phyloP scores from a whole-genome alignment of 2,113 vertebrate species.

The Dipodomys ordii region DNA sequence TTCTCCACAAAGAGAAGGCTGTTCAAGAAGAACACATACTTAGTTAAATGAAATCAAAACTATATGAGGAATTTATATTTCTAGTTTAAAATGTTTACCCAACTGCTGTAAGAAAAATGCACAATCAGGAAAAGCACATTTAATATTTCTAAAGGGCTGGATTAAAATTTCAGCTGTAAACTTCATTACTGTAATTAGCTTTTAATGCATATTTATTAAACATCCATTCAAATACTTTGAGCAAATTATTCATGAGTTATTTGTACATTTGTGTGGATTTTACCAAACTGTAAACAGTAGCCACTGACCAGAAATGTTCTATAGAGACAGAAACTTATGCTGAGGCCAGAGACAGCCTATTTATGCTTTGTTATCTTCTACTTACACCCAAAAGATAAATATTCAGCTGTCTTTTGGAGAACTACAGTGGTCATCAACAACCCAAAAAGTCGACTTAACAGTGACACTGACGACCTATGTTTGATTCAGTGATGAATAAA shows the following conservation, averaged over 20 bases:
- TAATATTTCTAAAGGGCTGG: constrained; percentile 75
- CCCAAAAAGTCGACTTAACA: constrained; percentile 62
- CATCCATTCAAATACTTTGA: constrained; percentile 71
- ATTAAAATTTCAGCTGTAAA: constrained; percentile 81
- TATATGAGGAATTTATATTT: constrained; percentile 72
- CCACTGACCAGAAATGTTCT: constrained; percentile 72
- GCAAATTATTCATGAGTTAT: constrained; percentile 78
- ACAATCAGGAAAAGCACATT: constrained; percentile 81
- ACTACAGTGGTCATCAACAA: constrained; percentile 66
- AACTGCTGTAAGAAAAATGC: constrained; percentile 78
- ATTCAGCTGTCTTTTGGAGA: constrained; percentile 53
- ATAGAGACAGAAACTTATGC: neutral
- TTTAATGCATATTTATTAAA: constrained; percentile 84
- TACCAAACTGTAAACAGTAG: constrained; percentile 71
- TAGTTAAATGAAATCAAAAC: constrained; percentile 81
- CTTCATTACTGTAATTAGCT: constrained; percentile 78
- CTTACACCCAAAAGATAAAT: constrained; percentile 53
- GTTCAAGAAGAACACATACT: constrained; percentile 64
- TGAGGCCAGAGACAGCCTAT: constrained; percentile 43
- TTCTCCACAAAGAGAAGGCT: constrained; percentile 65
- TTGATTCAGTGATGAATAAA: constrained; percentile 69
- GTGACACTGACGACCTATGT: constrained; percentile 55
- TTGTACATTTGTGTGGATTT: constrained; percentile 73
- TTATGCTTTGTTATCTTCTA: constrained; percentile 45
- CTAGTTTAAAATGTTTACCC: constrained; percentile 75